Base-by-base conservation (phyloP, 2,113 vertebrate genomes). In the Chauna torquata region DNA sequence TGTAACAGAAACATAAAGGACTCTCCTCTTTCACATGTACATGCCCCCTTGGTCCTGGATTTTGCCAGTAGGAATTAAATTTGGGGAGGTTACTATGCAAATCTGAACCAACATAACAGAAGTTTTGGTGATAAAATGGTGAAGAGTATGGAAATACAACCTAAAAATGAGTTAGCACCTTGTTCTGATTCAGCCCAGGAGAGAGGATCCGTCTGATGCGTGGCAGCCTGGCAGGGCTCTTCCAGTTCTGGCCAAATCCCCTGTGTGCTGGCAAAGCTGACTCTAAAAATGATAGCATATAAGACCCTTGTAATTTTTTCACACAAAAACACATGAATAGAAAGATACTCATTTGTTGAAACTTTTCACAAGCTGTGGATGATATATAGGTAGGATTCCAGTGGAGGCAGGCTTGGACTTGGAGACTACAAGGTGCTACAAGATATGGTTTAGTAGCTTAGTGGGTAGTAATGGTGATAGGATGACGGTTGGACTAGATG, bases 201-300 rank as follows among this genome's bases (percentile, higher is more conserved):
- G 19, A 76, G 8, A 69, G 25, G 17, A 76, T 50, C 16, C 1
- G 1, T 50, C 28, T 1, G 0, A 49, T n/a, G 40, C 2, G 11
- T 3, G 28, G 49, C 24, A 87, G 16, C 15, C 15, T 38, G 52
- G 22, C 9, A 68, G 50, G 47, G 25, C 16, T 64, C 49, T 69
- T 79, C 42, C 24, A 32, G 57, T 55, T 92, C 77, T 87, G 34
- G 45, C 14, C 28, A 27, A 44, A 32, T 7, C 11, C 12, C 42
- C 30, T 57, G 18, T 34, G 17, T 66, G n/a, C 32, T 22, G 66
- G 20, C n/a, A 85, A 83, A 94, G 49, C 25, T 74, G 58, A 74
- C 8, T 54, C 45, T 47, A 25, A 62, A 68, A 55, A 34, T 19
- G 8, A 76, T 28, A 68, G 12, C 12, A 4, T 16, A 5, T 9